A percentile compares a stretch with the other conserved stretches of the same genome.
Conservation (phyloP, 2,113 vertebrate genomes). For the Chloropsis cyanopogon region DNA sequence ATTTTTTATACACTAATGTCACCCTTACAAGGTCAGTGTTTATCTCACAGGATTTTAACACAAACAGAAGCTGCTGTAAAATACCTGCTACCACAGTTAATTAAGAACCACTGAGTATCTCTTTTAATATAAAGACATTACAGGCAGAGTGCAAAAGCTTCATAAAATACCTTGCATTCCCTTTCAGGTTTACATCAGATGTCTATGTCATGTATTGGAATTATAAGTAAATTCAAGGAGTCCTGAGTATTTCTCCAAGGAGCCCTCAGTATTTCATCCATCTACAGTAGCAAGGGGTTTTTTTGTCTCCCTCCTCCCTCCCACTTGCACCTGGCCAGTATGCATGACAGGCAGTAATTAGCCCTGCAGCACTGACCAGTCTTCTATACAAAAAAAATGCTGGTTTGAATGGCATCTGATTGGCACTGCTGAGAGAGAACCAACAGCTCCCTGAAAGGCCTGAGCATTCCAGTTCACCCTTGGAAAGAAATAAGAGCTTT, state of each 20-base stretch:
- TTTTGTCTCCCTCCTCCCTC: background rate
- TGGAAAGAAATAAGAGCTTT: background rate
- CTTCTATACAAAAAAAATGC: background rate
- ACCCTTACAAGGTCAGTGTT: background rate
- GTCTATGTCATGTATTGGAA: background rate
- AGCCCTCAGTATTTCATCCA: background rate
- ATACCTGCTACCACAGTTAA: background rate
- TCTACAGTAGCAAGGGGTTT: background rate
- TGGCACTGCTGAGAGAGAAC: background rate
- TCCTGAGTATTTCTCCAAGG: background rate
- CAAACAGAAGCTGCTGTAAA: background rate
- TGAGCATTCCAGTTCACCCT: background rate
- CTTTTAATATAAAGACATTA: background rate
- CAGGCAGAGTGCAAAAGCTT: background rate
- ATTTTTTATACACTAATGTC: background rate
- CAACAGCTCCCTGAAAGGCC: background rate
- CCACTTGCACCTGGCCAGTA: background rate
- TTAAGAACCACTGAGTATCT: background rate
- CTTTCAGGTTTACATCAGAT: background rate
- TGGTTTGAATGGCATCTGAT: conserved; percentile 22
- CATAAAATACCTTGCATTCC: background rate
- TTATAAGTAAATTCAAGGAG: background rate
- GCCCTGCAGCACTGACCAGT: background rate
- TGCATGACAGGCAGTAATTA: background rate
- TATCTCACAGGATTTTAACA: background rate